These are phyloP conservation scores for Ptychoptera contaminata DNA, from an alignment of 2,888 invertebrate species.

Conservation along the genomic window DNA sequence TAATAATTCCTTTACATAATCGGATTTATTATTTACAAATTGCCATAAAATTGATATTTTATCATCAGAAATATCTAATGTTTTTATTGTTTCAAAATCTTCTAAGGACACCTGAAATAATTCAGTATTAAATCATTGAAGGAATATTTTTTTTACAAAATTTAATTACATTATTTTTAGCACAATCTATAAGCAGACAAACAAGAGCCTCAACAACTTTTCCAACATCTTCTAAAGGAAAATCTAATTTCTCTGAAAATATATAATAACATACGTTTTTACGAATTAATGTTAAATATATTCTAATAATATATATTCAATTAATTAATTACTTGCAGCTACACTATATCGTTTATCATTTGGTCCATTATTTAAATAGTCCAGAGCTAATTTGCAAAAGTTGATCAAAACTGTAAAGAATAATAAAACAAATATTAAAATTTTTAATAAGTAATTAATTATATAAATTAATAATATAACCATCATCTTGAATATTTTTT, in stretches of 20 bases:
- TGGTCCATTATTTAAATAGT: constrained; percentile 44
- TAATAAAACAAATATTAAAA: background rate
- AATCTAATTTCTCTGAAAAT: constrained; percentile 33
- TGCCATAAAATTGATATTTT: constrained; percentile 23
- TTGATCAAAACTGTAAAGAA: constrained; percentile 37
- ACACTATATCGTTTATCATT: constrained; percentile 37
- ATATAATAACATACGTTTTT: background rate
- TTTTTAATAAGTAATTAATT: background rate
- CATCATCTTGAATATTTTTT: background rate
- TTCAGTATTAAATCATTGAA: background rate
- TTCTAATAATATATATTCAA: background rate
- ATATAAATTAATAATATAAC: background rate
- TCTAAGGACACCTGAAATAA: constrained; percentile 12
- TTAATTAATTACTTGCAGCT: constrained; percentile 25
- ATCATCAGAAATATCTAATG: constrained; percentile 18
- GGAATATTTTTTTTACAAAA: no score
- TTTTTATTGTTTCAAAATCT: constrained; percentile 16
- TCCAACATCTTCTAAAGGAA: constrained; percentile 34
- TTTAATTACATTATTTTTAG: constrained; percentile 54
- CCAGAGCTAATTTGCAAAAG: constrained; percentile 44
- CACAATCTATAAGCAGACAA: constrained; percentile 54
- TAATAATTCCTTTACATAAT: constrained; percentile 25
- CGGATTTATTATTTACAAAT: constrained; percentile 24
- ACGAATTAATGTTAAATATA: background rate
- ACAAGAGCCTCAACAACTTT: constrained; percentile 51